Base-by-base conservation (phyloP, 2,888 invertebrate species). In the Eupithecia subfuscata region DNA sequence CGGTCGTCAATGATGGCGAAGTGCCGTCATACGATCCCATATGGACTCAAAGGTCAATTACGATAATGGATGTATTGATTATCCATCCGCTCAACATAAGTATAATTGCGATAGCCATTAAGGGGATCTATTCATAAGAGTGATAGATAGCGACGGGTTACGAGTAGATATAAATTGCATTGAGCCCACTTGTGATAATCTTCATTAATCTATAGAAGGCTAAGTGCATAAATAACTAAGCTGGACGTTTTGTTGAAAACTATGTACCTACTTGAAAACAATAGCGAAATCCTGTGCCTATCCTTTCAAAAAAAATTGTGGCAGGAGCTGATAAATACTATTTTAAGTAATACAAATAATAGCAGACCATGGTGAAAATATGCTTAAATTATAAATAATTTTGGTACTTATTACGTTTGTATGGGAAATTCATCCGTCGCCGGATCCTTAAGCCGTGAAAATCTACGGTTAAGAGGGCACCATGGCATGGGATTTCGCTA, bases 11-110 rank as follows among this genome's bases (percentile, higher is more conserved):
- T 40, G 43, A 43, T 43, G 14, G 11, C 11, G 18, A 8, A 18
- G 18, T 48, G 18, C 25, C 60, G 22, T 60, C 60, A 60, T 60
- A 25, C 60, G 12, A 25, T 60, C 60, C 25, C 14, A 14, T 14
- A 56, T 22, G 12, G 14, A 22, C 56, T 11, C 60, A 25, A 60
- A 60, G 22, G 60, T 60, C 60, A 60, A 60, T 60, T 60, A 25
- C 25, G 60, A 60, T 60, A 60, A 25, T 60, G 60, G 60, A 1
- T 60, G 60, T 60, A 60, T 60, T 25, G 25, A 60, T 60, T 60
- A 60, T 6, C 25, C 60, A 22, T 56, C n/a, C 56, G 25, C 25
- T 60, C 14, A 25, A 60, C 25, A 60, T 60, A 60, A 60, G 60
- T 25, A 60, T 25, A 60, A 60, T 60, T 12, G 60, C 60, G 60